phyloP scores from a whole-genome alignment of 1,140 invertebrate genomes.

The Zaprionus nigranus region DNA sequence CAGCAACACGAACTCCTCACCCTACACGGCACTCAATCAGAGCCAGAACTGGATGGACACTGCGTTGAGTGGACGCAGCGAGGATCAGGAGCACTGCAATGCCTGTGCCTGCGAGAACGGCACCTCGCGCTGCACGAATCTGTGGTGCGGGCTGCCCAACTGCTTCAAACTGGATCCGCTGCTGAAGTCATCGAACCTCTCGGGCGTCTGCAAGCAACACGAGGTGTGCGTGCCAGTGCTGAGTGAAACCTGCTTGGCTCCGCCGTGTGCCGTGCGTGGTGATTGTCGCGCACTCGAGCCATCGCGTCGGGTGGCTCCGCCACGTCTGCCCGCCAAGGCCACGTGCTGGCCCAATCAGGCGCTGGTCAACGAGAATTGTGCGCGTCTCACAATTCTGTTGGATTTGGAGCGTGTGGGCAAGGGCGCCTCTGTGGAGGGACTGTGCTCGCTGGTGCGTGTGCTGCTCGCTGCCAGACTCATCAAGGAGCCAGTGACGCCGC shows the following conservation, averaged over 20 bases:
- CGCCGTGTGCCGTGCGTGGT: conserved; percentile 91
- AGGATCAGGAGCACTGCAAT: conserved; percentile 91
- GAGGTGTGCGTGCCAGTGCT: conserved; percentile 90
- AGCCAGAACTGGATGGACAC: conserved; percentile 67
- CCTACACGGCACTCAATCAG: conserved; percentile 73
- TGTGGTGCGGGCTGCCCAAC: conserved; percentile 94
- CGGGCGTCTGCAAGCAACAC: conserved; percentile 74
- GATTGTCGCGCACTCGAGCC: conserved; percentile 91
- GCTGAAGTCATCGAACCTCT: conserved; percentile 85
- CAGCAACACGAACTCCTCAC: conserved; percentile 72
- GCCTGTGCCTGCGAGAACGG: conserved; percentile 91
- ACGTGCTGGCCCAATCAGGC: conserved; percentile 92
- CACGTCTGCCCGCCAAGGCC: conserved; percentile 89
- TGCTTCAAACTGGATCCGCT: conserved; percentile 87
- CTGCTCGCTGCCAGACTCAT: conserved; percentile 87
- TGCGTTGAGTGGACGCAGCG: conserved; percentile 84
- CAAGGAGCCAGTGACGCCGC: conserved; percentile 58
- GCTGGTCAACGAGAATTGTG: conserved; percentile 89
- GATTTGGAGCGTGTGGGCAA: conserved; percentile 87
- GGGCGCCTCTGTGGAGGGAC: conserved; percentile 90
- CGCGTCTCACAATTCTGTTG: conserved; percentile 89
- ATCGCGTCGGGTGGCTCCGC: conserved; percentile 90
- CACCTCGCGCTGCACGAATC: conserved; percentile 91
- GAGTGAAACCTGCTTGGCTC: conserved; percentile 90
- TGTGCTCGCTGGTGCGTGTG: conserved; percentile 89